Conservation (phyloP, 2,888 invertebrate species). For the Blastobasis lacticolella region DNA sequence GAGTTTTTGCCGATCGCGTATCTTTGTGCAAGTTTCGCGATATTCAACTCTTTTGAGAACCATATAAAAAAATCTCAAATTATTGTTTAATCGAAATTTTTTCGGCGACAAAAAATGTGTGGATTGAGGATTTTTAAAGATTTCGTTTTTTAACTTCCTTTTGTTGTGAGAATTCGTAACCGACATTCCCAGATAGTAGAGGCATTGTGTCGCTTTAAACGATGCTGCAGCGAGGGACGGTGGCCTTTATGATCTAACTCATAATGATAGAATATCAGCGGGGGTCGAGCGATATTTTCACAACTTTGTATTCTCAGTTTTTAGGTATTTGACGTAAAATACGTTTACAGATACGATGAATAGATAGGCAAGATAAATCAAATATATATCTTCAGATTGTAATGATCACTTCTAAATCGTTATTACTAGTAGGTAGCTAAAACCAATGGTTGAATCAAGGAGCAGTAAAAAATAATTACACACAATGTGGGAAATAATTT, state of each 20-base stretch:
- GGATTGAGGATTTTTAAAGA: conserved; percentile 48
- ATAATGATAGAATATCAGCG: conserved; percentile 69
- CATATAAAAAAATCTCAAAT: conserved; percentile 47
- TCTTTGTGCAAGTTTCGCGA: conserved; percentile 63
- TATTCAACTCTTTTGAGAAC: conserved; percentile 60
- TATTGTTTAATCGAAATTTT: conserved; percentile 63
- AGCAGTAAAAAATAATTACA: too few species aligned
- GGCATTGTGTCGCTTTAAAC: conserved; percentile 59
- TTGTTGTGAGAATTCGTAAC: conserved; percentile 60
- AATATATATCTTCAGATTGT: too few species aligned
- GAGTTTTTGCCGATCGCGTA: conserved; percentile 54
- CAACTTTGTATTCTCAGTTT: conserved; percentile 52
- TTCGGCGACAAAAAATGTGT: conserved; percentile 49
- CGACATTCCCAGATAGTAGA: conserved; percentile 68
- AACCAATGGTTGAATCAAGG: too few species aligned
- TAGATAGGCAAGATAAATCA: conserved; percentile 9
- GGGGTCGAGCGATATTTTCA: conserved; percentile 58
- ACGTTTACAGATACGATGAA: conserved; percentile 33
- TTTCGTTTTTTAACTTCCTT: conserved; percentile 61
- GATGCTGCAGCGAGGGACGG: conserved; percentile 47
- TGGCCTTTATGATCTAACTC: conserved; percentile 44
- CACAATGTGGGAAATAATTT: too few species aligned
- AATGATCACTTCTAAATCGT: too few species aligned
- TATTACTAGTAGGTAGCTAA: too few species aligned
- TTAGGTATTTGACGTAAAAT: conserved; percentile 33